phyloP scores from a whole-genome alignment of 2,797 vertebrate species.

The Microctenopoma steveboyesi region DNA sequence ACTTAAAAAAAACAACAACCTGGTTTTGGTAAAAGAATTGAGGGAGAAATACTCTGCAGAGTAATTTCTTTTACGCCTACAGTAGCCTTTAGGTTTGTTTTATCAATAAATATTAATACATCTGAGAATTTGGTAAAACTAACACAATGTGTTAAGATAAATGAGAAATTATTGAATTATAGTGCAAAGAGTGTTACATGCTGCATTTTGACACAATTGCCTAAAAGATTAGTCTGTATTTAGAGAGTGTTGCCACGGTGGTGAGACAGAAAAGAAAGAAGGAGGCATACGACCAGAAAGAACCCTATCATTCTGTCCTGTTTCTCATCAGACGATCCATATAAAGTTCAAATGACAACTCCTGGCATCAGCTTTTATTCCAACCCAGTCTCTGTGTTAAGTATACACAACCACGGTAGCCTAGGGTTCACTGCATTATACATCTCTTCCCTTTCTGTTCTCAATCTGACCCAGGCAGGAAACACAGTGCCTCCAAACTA shows the following conservation, averaged over 20 bases:
- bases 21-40: conserved; percentile 15
- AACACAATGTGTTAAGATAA: conserved; percentile 27
- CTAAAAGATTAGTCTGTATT: conserved; percentile 40
- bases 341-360: conserved; percentile 64
- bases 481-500: conserved; percentile 56
- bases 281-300: conserved; percentile 40
- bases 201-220: conserved; percentile 40
- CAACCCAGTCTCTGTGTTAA: conserved; percentile 49
- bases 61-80: conserved; percentile 1
- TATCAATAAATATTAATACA: background rate
- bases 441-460: conserved; percentile 63
- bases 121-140: conserved; percentile 24
- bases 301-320: conserved; percentile 35
- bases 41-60: conserved; percentile 5
- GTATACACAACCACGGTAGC: conserved; percentile 59
- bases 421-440: conserved; percentile 62
- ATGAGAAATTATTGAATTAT: conserved; percentile 25
- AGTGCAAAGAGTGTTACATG: conserved; percentile 29
- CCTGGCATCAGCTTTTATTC: conserved; percentile 50
- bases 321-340: conserved; percentile 59
- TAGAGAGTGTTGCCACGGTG: conserved; percentile 43
- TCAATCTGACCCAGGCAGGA: conserved; percentile 66
- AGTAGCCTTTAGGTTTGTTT: conserved; percentile 6
- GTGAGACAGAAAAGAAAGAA: conserved; percentile 58
- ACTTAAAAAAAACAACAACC: conserved; percentile 30